phyloP scores from a whole-genome alignment of 2,797 vertebrate genomes.

The Prionace glauca region DNA sequence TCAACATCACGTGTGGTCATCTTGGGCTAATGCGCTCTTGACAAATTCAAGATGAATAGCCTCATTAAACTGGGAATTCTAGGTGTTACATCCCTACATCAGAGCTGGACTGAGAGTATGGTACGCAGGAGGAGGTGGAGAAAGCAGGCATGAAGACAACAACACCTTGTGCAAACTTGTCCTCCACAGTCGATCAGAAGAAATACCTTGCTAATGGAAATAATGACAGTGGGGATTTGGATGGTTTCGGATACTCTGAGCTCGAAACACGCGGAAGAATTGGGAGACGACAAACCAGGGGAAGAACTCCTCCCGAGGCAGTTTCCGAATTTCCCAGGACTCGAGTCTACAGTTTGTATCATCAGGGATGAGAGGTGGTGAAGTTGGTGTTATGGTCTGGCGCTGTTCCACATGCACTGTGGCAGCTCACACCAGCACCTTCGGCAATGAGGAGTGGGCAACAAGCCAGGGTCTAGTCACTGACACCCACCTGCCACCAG shows the following conservation, averaged over 20 bases:
- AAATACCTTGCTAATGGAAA: background rate
- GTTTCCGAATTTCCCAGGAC: no score
- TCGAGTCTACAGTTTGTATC: no score
- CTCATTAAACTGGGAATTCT: background rate
- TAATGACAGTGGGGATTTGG: background rate
- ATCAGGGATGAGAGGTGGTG: no score
- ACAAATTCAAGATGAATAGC: background rate
- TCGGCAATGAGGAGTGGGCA: no score
- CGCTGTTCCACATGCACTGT: no score
- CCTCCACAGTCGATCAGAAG: background rate
- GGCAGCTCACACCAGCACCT: no score
- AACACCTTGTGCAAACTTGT: background rate
- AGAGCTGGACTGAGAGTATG: background rate
- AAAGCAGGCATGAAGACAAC: background rate
- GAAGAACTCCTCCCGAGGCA: background rate
- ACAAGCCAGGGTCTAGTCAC: no score
- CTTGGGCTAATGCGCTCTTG: background rate
- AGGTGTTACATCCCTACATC: background rate
- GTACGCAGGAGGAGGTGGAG: background rate
- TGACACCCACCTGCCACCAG: no score
- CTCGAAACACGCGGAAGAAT: no score
- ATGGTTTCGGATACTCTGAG: no score
- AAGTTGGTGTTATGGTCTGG: no score
- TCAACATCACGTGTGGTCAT: background rate
- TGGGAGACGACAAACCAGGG: no score